phyloP scores from a whole-genome alignment of 2,797 vertebrate species.

The Sciurus vulgaris region DNA sequence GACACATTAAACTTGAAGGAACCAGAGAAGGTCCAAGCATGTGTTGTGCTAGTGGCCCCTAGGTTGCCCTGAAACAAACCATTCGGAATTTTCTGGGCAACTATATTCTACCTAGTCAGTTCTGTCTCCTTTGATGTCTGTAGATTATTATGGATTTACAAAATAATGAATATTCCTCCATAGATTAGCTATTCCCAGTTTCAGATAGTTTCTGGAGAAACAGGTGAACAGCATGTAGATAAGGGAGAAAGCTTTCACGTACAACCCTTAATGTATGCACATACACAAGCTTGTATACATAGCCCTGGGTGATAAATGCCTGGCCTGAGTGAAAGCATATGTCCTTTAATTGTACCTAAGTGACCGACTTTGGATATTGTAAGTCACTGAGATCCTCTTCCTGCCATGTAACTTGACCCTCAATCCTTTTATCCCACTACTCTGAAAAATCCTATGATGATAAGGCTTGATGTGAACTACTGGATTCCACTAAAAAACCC shows the following conservation, averaged over 20 bases:
- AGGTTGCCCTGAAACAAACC: neutral
- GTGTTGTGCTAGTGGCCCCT: neutral
- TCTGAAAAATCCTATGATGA: neutral
- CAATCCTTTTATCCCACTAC: neutral
- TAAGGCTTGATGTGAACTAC: neutral
- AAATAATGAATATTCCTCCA: neutral
- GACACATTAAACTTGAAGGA: neutral
- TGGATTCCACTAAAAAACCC: neutral
- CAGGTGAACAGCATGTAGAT: neutral
- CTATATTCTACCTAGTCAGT: neutral
- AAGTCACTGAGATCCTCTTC: neutral
- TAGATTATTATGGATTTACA: neutral
- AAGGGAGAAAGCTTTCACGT: neutral
- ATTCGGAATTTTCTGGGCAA: neutral
- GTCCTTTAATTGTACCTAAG: neutral
- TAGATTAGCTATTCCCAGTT: neutral
- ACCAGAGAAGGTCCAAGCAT: neutral
- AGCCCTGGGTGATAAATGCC: neutral
- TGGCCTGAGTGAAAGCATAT: neutral
- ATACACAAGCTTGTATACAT: neutral
- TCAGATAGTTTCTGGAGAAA: slow-evolving; percentile 2
- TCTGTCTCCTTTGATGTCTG: neutral
- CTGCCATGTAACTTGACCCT: neutral
- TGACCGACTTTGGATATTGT: neutral
- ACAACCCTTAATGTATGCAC: neutral